Base-by-base conservation (phyloP, 2,888 invertebrate species). In the Chrysomela aeneicollis region DNA sequence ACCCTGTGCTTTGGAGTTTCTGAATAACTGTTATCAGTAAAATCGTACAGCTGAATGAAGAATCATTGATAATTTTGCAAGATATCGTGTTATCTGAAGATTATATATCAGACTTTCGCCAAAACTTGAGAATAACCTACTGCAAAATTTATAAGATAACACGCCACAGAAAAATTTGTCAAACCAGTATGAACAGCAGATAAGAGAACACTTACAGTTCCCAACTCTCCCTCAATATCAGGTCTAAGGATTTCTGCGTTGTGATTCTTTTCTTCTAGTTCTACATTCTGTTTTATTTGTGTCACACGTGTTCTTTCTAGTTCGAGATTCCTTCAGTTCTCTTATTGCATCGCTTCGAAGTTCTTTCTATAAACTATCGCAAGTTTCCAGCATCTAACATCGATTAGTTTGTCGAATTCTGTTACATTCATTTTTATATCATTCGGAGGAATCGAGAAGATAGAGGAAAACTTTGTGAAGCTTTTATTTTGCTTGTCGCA, bases 401-500 rank as follows among this genome's bases (percentile, higher is more conserved):
- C 42, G 42, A 42, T 42, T 42, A 42, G 42, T 42, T 42, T 42
- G 42, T 42, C 42, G 42, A 15, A 42, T 42, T 42, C 42, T 12
- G 42, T n/a, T 42, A 42, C 42, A 42, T 42, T 42, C 42, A 42
- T 42, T 42, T 42, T 42, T 42, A 42, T 42, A 42, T 42, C 42
- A 42, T 42, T 15, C 42, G 42, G 4, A n/a, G 15, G 42, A 42
- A 10, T 42, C 15, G 10, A 42, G 42, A 42, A 35, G 2, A 35
- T 35, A 10, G 35, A 12, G 9, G 35, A 2, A 15, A 42, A 42
- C 15, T 15, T 35, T 12, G 42, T 42, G 42, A 3, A 42, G 42
- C 42, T 42, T 42, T 42, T 42, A 42, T 42, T 42, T 12, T 42
- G 2, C 15, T 42, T 10, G 1, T 15, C 4, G 12, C 42, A 42